A percentile compares a stretch with the other conserved stretches of the same genome.
phyloP scores from a whole-genome alignment of 2,113 vertebrate genomes.

The Taxidea taxus region DNA sequence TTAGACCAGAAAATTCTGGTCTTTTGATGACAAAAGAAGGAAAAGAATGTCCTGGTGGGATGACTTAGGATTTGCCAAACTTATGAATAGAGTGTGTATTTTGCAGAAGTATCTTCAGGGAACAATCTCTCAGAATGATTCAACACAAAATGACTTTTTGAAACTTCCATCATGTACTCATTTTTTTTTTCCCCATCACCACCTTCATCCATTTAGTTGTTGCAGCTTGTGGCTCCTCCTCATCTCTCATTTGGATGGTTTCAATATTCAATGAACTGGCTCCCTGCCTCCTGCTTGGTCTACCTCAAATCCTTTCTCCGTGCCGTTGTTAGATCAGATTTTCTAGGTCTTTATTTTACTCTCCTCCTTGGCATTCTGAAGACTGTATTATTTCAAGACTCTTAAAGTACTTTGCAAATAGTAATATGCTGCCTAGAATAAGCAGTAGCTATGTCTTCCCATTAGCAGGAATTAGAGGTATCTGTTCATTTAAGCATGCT shows the following conservation, averaged over 20 bases:
- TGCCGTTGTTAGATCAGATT: neutral
- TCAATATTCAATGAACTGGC: neutral
- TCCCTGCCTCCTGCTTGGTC: neutral
- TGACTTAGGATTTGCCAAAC: neutral
- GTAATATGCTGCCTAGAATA: neutral
- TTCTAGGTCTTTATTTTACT: neutral
- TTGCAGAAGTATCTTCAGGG: neutral
- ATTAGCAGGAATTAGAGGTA: neutral
- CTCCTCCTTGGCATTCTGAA: neutral
- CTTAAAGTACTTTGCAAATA: constrained; percentile 9
- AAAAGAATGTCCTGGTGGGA: neutral
- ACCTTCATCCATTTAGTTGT: neutral
- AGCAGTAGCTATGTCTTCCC: neutral
- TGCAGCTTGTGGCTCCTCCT: neutral
- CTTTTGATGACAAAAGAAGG: neutral
- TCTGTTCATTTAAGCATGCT: neutral
- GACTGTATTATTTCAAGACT: constrained; percentile 16
- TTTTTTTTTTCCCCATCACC: neutral
- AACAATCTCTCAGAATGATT: neutral
- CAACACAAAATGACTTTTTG: neutral
- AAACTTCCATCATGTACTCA: neutral
- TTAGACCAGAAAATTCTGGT: neutral
- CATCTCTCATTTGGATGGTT: neutral
- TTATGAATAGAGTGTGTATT: neutral
- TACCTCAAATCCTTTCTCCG: neutral